Percentiles rank a stretch among this genome's conserved stretches.
Evolutionary conservation across 2,888 invertebrate genomes (phyloP).

Genomic region (Archaeoteleia sp.): DNA sequence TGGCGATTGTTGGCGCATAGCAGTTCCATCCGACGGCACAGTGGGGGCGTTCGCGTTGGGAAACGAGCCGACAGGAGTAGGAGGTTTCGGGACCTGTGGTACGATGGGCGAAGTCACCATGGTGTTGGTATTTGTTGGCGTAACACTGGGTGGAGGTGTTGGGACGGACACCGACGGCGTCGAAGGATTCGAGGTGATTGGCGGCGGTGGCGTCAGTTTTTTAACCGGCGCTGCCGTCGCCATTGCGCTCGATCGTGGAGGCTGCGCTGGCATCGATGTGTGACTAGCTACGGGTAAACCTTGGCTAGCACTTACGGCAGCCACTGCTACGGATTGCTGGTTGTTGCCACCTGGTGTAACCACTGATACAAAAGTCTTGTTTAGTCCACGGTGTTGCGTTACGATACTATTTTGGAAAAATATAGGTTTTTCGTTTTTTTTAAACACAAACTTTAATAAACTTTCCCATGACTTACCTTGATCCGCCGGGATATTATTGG

Average conservation of each 20-base stretch:
- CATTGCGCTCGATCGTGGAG: constrained; percentile 68
- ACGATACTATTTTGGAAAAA: too few relatives aligned
- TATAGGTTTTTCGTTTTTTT: too few relatives aligned
- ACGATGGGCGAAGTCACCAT: constrained; percentile 68
- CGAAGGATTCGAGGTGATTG: constrained; percentile 65
- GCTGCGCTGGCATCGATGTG: constrained; percentile 72
- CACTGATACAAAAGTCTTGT: constrained; percentile 30
- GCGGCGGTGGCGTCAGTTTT: constrained; percentile 63
- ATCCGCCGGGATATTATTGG: constrained; percentile 69
- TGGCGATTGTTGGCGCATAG: constrained; percentile 64
- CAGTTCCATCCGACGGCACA: constrained; percentile 61
- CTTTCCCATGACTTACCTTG: constrained; percentile 69
- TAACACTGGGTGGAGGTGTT: constrained; percentile 70
- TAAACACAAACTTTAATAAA: too few relatives aligned
- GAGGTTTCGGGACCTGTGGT: constrained; percentile 65
- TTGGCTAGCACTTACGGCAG: constrained; percentile 74
- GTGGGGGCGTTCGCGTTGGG: constrained; percentile 64
- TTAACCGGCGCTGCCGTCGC: constrained; percentile 58
- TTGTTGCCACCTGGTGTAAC: constrained; percentile 72
- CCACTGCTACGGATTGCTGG: constrained; percentile 77
- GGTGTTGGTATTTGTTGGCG: constrained; percentile 67
- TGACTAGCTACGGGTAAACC: constrained; percentile 72
- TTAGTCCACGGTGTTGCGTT: too few relatives aligned
- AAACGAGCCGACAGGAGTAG: constrained; percentile 67
- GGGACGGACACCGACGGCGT: constrained; percentile 68